Conservation (phyloP, 53 echinoderm and acorn worm species). For the Hippasteria phrygiana region DNA sequence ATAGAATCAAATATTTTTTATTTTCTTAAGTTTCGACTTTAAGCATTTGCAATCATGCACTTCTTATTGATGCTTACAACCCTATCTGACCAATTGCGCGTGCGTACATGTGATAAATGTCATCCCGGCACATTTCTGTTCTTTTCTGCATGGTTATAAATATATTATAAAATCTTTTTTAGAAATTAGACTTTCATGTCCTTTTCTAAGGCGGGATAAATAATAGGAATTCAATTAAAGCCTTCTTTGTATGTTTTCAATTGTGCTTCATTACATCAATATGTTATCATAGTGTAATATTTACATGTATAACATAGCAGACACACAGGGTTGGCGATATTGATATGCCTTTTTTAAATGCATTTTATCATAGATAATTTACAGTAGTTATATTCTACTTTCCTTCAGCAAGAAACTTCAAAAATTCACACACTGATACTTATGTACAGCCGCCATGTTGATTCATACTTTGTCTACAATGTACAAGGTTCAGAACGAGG, state of each 20-base stretch:
- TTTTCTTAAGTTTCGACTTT: neutral
- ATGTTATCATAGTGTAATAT: no score
- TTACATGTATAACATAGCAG: no score
- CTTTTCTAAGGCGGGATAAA: no score
- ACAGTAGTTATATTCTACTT: neutral
- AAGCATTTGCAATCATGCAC: no score
- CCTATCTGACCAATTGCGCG: slow-evolving; percentile 4
- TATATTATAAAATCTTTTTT: neutral
- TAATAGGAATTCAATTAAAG: no score
- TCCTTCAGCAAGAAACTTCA: neutral
- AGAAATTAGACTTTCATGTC: no score
- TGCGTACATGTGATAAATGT: neutral
- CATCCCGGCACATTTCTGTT: neutral
- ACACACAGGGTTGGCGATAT: no score
- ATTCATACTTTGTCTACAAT: neutral
- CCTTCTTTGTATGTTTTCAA: no score
- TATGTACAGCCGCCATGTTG: neutral
- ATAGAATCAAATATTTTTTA: neutral
- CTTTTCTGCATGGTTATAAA: neutral
- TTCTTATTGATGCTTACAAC: neutral
- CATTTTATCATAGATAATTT: neutral
- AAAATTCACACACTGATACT: slow-evolving; percentile 7
- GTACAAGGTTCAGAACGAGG: neutral
- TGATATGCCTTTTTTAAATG: neutral
- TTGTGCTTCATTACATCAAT: no score